Evolutionary conservation across 2,888 invertebrate species (phyloP).

Genomic region (Microctonus hyperodae): DNA sequence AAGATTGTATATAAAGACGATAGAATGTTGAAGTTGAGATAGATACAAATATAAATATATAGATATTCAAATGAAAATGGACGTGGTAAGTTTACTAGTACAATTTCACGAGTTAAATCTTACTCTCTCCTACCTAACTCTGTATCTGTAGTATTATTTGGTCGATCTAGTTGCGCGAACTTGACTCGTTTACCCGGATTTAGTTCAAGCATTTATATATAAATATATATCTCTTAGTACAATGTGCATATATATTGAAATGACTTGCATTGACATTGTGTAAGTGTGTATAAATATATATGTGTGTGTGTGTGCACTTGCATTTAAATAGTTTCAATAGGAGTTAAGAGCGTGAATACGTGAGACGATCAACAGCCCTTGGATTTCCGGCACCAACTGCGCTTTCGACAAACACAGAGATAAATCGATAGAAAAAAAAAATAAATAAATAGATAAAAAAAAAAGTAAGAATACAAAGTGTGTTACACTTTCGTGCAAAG

Average conservation of each 20-base stretch:
- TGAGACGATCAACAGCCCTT: constrained; percentile 2
- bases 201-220: constrained; percentile 1
- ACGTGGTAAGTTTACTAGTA: constrained; percentile 18
- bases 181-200: constrained; percentile 25
- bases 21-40: neutral
- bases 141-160: constrained; percentile 1
- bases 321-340: neutral
- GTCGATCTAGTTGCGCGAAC: constrained; percentile 16
- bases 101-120: constrained; percentile 12
- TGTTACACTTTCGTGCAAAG: neutral
- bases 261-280: constrained; percentile 7
- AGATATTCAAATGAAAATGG: constrained; percentile 27
- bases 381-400: neutral
- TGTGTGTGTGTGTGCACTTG: neutral
- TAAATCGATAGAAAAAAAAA: neutral
- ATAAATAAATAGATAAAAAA: neutral
- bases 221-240: neutral
- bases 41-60: neutral
- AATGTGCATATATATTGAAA: neutral
- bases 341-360: constrained; percentile 6
- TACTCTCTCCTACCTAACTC: neutral
- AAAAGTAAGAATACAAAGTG: neutral
- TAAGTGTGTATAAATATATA: neutral
- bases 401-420: neutral
- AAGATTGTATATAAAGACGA: neutral